Evolutionary conservation across 1,140 invertebrate genomes (phyloP).

Genomic region (Hylyphantes graminicola): DNA sequence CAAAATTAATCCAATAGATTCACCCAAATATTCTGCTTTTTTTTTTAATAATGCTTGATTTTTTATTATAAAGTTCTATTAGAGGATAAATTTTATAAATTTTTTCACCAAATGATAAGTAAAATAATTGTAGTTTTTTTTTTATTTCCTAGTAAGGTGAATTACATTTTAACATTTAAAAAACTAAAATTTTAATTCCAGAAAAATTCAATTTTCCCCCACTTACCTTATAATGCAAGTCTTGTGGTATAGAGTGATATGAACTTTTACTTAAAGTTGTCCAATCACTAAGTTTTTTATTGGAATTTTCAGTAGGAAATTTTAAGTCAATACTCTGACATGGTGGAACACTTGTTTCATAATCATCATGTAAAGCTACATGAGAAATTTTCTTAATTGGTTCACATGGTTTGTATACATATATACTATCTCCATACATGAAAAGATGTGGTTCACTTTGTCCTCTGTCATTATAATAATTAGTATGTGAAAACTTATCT

Average conservation of each 20-base stretch:
- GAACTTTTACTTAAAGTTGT: not conserved
- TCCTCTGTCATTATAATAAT: not conserved
- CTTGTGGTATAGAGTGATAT: not conserved
- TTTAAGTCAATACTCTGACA: constrained; percentile 57
- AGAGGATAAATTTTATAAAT: too few species aligned
- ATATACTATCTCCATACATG: constrained; percentile 45
- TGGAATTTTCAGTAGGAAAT: constrained; percentile 49
- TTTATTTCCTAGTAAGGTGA: too few species aligned
- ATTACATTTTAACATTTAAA: too few species aligned
- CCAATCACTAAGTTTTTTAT: constrained; percentile 21
- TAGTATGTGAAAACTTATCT: constrained; percentile 1
- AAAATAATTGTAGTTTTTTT: too few species aligned
- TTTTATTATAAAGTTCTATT: too few species aligned
- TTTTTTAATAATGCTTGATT: too few species aligned
- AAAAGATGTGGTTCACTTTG: constrained; percentile 57
- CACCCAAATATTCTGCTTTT: too few species aligned
- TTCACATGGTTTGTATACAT: constrained; percentile 53
- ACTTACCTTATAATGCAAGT: constrained; percentile 27
- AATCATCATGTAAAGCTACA: constrained; percentile 41
- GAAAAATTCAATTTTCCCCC: too few species aligned
- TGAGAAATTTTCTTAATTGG: constrained; percentile 42
- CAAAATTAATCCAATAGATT: too few species aligned
- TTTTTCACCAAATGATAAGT: too few species aligned
- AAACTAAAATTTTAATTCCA: too few species aligned
- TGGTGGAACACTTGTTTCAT: constrained; percentile 43